Conservation (phyloP, 2,797 vertebrate species). For the Loris lydekkerianus region DNA sequence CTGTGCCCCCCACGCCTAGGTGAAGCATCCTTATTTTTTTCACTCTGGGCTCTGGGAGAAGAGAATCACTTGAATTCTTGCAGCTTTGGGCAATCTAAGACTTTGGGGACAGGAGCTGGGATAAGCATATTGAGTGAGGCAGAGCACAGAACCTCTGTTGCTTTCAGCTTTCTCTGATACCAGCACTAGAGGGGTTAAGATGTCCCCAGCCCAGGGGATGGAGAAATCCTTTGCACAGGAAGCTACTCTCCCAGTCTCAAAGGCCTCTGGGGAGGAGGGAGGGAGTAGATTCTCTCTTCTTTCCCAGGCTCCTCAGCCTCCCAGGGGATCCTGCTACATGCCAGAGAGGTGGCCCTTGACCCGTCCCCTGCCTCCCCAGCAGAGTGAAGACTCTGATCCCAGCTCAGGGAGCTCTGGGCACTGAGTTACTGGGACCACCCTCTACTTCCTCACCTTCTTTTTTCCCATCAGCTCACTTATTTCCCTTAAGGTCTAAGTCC, state of each 20-base stretch:
- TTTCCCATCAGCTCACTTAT: slow-evolving; percentile 60
- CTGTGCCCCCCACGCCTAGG: background rate
- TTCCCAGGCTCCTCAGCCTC: slow-evolving; percentile 84
- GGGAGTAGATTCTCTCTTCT: slow-evolving; percentile 56
- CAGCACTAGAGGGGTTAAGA: slow-evolving; percentile 81
- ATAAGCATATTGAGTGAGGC: background rate
- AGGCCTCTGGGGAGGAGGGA: slow-evolving; percentile 65
- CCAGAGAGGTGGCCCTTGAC: slow-evolving; percentile 82
- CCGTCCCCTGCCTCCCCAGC: slow-evolving; percentile 56
- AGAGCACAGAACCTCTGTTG: background rate
- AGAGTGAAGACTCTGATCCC: slow-evolving; percentile 52
- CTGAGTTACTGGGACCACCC: background rate
- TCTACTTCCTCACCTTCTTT: slow-evolving; percentile 19
- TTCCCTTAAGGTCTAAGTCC: background rate
- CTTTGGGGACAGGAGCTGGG: background rate
- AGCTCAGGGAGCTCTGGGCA: slow-evolving; percentile 4
- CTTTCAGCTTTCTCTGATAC: slow-evolving; percentile 1
- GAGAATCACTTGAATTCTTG: background rate
- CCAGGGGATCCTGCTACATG: slow-evolving; percentile 82
- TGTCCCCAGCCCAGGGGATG: slow-evolving; percentile 29
- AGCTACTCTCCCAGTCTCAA: slow-evolving; percentile 75
- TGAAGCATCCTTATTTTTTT: background rate
- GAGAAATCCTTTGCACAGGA: slow-evolving; percentile 72
- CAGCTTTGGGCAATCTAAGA: background rate
- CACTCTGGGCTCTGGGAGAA: background rate